Evolutionary conservation across 2,797 vertebrate species (phyloP), one percentile per base, ranked within the genome.

Genomic region (Crypturellus tataupa): DNA sequence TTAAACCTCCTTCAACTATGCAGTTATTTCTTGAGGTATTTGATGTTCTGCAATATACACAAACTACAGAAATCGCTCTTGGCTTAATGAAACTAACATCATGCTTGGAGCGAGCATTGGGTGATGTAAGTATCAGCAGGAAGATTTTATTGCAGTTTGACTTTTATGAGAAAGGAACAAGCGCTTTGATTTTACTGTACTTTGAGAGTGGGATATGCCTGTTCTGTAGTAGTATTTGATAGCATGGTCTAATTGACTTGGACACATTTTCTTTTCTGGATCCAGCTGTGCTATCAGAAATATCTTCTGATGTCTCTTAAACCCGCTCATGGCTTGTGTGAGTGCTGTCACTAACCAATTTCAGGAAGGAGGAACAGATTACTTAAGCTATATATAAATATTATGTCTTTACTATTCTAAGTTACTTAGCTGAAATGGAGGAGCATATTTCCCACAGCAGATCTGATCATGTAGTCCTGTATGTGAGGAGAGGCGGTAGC

Each of bases 51-150:
- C 79, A 91, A 33, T 55, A 68, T 42, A 8, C 47, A 5, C 81
- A 94, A 23, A 11, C 76, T 70, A 73, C 97, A 25, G 93, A 95
- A 53, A 27, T 98, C 69, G 96, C 95, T 72, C 97, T 98, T 31
- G 72, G 93, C n/a, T 62, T 98, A 68, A 98, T 98, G 98, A 98
- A 98, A 56, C 87, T 98, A 40, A 97, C 97, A 0, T 96, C 98
- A 0, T 98, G 97, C 94, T 94, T 98, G 67, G 98, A 98, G 37
- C 77, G 97, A 84, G 95, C 98, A 40, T 90, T 98, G 82, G 98
- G 98, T 9, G 94, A 98, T 16, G 98, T 98, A 93, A 97, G 98
- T 98, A 19, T 12, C 42, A 60, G 27, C 15, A 27, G 12, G 13
- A 29, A 27, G 4, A 55, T 5, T 76, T 53, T 59, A 0, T 73